phyloP scores from a whole-genome alignment of 2,888 invertebrate species.

The Tinea trinotella region DNA sequence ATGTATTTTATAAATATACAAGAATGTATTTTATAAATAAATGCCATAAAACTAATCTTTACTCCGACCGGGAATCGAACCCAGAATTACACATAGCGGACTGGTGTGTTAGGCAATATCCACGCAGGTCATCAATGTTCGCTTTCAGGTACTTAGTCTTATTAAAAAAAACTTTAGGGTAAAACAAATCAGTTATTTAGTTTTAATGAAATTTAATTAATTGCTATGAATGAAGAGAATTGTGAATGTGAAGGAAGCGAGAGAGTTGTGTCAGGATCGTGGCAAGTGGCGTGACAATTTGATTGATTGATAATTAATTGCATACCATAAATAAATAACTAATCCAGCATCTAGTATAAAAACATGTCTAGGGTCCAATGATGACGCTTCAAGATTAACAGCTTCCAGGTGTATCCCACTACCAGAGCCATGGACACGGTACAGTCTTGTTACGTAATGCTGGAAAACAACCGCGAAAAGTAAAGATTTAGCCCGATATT shows the following conservation, averaged over 20 bases:
- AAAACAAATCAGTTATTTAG: not conserved
- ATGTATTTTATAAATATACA: no score
- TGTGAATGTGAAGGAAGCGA: no score
- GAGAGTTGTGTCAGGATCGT: no score
- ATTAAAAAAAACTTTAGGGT: conserved; percentile 11
- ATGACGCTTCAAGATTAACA: conserved; percentile 77
- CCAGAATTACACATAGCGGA: no score
- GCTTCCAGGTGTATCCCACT: conserved; percentile 91
- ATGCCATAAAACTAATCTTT: no score
- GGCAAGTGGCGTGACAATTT: no score
- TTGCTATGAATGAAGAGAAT: no score
- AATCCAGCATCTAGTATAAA: conserved; percentile 92
- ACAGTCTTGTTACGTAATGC: conserved; percentile 88
- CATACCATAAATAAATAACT: conserved; percentile 90
- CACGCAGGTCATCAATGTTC: no score
- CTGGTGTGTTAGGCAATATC: no score
- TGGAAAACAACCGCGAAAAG: conserved; percentile 36
- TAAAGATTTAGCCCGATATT: not conserved
- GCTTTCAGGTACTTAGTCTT: not conserved
- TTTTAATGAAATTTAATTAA: not conserved
- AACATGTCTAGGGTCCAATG: conserved; percentile 92
- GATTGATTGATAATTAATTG: no score
- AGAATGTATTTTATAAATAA: no score
- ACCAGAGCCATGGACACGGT: conserved; percentile 91
- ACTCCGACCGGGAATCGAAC: no score